Base-by-base conservation (phyloP, 2,888 invertebrate species). In the Lottia scabra region DNA sequence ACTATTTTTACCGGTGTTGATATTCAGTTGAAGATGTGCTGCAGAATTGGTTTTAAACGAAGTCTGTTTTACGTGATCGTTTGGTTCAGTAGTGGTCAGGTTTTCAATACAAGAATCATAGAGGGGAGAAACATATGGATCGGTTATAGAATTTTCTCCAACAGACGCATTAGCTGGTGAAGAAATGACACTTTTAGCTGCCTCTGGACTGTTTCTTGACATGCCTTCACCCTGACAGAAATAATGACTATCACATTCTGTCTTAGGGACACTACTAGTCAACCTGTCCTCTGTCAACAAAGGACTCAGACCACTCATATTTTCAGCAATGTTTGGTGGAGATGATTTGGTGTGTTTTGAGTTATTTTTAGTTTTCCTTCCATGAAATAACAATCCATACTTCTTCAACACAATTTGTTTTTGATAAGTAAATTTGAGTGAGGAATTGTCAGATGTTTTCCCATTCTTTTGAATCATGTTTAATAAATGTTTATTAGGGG, bases 241-340 rank as follows among this genome's bases (percentile, higher is more conserved):
- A 56, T 56, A 56, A 56, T 56, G 56, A 56, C 56, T 56, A 56
- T 56, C 56, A 56, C 56, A 56, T 23, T 56, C 56, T 56, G 56
- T 56, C 12, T n/a, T 56, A 2, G 19, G 19, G 56, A 56, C 56
- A 56, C 19, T 23, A 23, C 19, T 19, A 38, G 5, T 38, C 38
- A 38, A 38, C 10, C 38, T 38, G 56, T 56, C 56, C 23, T 56
- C 23, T 6, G 19, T 56, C 15, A 56, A 56, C 23, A 56, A 23
- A 19, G 19, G 56, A 38, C 38, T 38, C 38, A 38, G 38, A 10
- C 38, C 10, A 38, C 38, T 38, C 5, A 38, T 38, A 23, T 56
- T 56, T 12, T 56, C 8, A 10, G 19, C 13, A 23, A 56, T 56
- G 23, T 56, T 23, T 56, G 19, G 10, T 23, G 56, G 23, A 23